Conservation (phyloP, 2,113 vertebrate genomes). For the Crocuta crocuta region DNA sequence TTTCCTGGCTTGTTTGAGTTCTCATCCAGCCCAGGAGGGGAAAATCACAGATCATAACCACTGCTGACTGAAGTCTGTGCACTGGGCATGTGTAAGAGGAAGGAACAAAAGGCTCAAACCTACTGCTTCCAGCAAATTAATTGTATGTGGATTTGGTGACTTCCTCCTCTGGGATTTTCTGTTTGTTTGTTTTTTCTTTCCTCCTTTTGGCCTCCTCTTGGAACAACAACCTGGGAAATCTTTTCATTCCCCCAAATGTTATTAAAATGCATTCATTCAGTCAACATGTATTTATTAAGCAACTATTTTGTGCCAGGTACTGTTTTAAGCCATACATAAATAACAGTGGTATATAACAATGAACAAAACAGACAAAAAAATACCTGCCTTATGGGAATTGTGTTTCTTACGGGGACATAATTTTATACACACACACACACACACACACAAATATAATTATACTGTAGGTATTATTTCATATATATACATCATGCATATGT, state of each 20-base stretch:
- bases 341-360: neutral
- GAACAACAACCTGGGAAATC: neutral
- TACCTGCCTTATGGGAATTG: neutral
- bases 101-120: neutral
- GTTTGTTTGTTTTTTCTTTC: neutral
- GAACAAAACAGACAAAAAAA: neutral
- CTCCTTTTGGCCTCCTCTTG: neutral
- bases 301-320: neutral
- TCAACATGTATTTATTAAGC: neutral
- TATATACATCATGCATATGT: neutral
- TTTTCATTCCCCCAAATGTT: neutral
- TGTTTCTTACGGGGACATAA: neutral
- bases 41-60: neutral
- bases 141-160: neutral
- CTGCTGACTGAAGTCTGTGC: neutral
- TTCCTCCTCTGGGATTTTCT: neutral
- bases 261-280: neutral
- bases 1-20: constrained; percentile 14
- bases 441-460: neutral
- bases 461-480: neutral
- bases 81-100: neutral
- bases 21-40: neutral
- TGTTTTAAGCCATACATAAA: neutral
- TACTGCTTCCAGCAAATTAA: neutral
- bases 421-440: neutral